Percentiles rank a stretch among this genome's conserved stretches.
Conservation (phyloP, 1,140 invertebrate species). For the Macrostomum lignano region DNA sequence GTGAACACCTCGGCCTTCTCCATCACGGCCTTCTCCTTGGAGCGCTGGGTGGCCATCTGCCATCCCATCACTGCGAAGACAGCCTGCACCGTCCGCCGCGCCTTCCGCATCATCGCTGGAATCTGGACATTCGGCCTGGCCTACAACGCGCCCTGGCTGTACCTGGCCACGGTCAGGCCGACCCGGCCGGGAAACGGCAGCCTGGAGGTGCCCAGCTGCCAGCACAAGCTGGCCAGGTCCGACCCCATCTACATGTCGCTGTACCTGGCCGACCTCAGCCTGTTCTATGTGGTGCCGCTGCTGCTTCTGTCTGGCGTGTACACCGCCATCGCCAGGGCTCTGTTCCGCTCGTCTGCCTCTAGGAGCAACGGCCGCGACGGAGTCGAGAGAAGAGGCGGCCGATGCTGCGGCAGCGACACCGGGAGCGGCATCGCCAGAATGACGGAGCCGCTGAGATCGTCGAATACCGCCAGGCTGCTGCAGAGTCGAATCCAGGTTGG, state of each 20-base stretch:
- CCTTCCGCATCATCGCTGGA: slow-evolving; percentile 14
- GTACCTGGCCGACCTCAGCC: background rate
- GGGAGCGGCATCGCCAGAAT: too few relatives aligned
- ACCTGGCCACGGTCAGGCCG: slow-evolving; percentile 13
- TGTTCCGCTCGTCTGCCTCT: too few relatives aligned
- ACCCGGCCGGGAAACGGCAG: background rate
- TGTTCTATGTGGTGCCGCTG: slow-evolving; percentile 25
- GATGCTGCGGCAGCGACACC: too few relatives aligned
- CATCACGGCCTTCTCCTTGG: slow-evolving; percentile 39
- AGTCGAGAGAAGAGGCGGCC: too few relatives aligned
- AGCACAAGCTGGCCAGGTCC: too few relatives aligned
- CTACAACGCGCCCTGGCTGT: slow-evolving; percentile 19
- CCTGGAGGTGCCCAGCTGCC: too few relatives aligned
- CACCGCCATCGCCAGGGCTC: slow-evolving; percentile 18
- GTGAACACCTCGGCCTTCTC: slow-evolving; percentile 1
- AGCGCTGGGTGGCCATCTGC: slow-evolving; percentile 35
- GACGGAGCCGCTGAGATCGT: too few relatives aligned
- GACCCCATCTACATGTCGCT: background rate
- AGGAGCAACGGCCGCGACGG: too few relatives aligned
- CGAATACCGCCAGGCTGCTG: too few relatives aligned
- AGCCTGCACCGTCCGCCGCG: slow-evolving; percentile 18
- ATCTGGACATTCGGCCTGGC: slow-evolving; percentile 17
- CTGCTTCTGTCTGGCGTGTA: slow-evolving; percentile 20
- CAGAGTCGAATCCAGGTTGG: too few relatives aligned
- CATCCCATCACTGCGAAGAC: slow-evolving; percentile 33